These are phyloP conservation scores for Phalacrocorax carbo DNA, from an alignment of 2,113 vertebrate genomes.

Conservation along the genomic window DNA sequence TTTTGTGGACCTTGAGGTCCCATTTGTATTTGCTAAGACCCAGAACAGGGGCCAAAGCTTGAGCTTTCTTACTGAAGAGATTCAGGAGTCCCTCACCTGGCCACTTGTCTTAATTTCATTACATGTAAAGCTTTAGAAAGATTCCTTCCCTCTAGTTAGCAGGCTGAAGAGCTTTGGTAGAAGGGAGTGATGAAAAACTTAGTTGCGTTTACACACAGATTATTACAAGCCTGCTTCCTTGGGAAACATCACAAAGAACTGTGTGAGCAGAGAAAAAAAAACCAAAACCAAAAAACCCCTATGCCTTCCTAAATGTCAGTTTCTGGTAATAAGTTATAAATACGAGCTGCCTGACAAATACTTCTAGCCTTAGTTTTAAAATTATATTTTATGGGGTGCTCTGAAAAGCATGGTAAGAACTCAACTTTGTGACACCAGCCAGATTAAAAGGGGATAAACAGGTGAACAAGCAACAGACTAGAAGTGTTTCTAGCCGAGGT, in stretches of 20 bases:
- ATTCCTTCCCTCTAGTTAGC: background rate
- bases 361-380: background rate
- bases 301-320: background rate
- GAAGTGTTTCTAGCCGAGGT: background rate
- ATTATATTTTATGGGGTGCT: background rate
- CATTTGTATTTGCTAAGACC: background rate
- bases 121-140: background rate
- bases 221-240: background rate
- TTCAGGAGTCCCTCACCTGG: background rate
- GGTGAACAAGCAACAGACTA: background rate
- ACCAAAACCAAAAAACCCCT: no score
- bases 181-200: background rate
- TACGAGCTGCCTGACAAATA: background rate
- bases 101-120: background rate
- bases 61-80: background rate
- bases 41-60: background rate
- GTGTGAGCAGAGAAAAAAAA: background rate
- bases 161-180: background rate
- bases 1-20: background rate
- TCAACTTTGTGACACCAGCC: background rate
- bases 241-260: background rate
- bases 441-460: background rate
- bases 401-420: background rate
- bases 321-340: background rate
- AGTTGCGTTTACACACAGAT: rapidly evolving